These are phyloP conservation scores for Bombus affinis DNA, from an alignment of 1,140 invertebrate species.

Conservation along the genomic window DNA sequence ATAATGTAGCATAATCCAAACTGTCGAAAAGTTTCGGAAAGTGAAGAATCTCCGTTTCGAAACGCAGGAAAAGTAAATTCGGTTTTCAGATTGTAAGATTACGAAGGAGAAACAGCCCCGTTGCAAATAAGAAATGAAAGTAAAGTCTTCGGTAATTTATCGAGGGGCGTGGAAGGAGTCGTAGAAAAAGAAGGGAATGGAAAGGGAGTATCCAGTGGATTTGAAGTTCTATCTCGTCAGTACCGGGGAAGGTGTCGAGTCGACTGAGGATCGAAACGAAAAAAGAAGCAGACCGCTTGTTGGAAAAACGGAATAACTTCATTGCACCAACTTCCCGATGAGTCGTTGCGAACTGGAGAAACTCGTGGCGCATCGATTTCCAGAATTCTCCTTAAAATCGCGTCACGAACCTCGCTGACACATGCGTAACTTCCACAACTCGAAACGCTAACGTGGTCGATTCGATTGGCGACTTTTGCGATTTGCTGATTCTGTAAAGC, in stretches of 20 bases:
- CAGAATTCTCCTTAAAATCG: constrained; percentile 41
- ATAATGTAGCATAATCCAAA: not conserved
- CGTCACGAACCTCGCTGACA: not conserved
- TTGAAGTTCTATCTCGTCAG: constrained; percentile 36
- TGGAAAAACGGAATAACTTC: constrained; percentile 60
- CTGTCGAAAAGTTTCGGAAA: not conserved
- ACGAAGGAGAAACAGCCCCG: not conserved
- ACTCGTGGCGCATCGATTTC: constrained; percentile 44
- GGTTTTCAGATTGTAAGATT: too few species aligned
- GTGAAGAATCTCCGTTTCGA: not conserved
- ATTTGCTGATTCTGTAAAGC: constrained; percentile 2
- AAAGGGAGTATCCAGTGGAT: constrained; percentile 14
- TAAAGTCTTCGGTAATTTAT: constrained; percentile 49
- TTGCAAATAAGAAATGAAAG: constrained; percentile 28
- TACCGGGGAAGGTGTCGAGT: constrained; percentile 19
- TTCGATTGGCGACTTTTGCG: constrained; percentile 20
- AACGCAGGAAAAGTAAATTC: not conserved
- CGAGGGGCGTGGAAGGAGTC: not conserved
- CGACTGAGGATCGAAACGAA: not conserved
- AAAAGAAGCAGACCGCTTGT: not conserved
- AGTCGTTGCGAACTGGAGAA: constrained; percentile 46
- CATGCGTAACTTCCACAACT: not conserved
- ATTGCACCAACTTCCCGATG: constrained; percentile 40
- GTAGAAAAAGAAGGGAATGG: not conserved
- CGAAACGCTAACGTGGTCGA: constrained; percentile 18